Base-by-base conservation (phyloP, 2,888 invertebrate genomes). In the Meteorus colon region DNA sequence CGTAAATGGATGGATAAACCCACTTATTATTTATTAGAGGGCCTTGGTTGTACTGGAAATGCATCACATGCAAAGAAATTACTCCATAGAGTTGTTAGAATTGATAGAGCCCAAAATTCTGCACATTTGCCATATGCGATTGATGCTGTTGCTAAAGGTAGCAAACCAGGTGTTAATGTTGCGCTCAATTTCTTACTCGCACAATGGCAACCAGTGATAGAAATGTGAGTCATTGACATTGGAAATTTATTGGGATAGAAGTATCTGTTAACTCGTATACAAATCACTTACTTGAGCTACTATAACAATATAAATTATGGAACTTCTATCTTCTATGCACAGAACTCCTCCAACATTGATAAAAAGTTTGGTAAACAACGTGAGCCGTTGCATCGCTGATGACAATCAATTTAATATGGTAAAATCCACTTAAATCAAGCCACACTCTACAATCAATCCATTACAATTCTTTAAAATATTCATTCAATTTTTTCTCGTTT, bases 21-120 rank as follows among this genome's bases (percentile, higher is more conserved):
- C 2, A 90, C 89, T 0, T 84, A 89, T 0, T 91, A 1, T 27
- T 83, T 91, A 1, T 84, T 91, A 45, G 77, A 79, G 0, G 89
- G 90, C 0, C 82, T 92, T 67, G 87, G 90, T 0, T 92, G 91
- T 78, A 86, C 90, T 5, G 83, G 84, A 41, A 83, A 91, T 76
- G 82, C 86, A 0, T 89, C 90, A 88, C 86, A 91, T 16, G 84
- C 91, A 3, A 81, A 77, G 1, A 60, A 72, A 60, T 83, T 80
- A 60, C 66, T 84, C 31, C 60, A 67, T 14, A 74, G 41, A 45
- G 73, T 76, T 10, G 2, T 69, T 12, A 37, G 60, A 29, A n/a
- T 73, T 19, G n/a, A 10, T 10, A 48, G 19, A 4, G 8, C 63
- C 2, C 10, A 84, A 91, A n/a, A 79, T 79, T 41, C 83, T 84